Conservation (phyloP, 2,888 invertebrate genomes). For the Apamea anceps region DNA sequence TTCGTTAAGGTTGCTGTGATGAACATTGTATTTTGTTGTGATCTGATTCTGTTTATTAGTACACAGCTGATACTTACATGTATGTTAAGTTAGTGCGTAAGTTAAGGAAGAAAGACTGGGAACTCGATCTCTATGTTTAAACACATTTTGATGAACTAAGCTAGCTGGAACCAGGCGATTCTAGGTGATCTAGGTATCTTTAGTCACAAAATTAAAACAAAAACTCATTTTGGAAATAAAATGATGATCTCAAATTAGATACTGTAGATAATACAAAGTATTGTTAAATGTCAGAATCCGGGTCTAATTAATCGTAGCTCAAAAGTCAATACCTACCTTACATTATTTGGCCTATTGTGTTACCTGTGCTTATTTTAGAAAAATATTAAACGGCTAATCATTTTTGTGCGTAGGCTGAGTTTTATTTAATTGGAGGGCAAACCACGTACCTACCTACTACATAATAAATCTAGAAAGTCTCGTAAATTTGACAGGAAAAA, state of each 20-base stretch:
- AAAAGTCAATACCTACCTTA: neutral
- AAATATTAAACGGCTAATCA: neutral
- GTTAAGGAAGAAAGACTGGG: neutral
- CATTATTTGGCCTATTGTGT: neutral
- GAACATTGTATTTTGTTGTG: neutral
- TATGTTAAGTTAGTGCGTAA: neutral
- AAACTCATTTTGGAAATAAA: neutral
- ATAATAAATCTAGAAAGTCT: neutral
- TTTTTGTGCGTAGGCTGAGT: neutral
- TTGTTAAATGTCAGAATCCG: neutral
- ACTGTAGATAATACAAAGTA: neutral
- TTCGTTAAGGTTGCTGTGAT: neutral
- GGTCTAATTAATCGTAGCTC: neutral
- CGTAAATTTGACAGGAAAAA: neutral
- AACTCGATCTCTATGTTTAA: neutral
- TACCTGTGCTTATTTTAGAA: neutral
- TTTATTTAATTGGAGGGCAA: neutral
- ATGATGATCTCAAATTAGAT: constrained; percentile 4
- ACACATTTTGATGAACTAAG: constrained; percentile 1
- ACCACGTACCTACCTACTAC: neutral
- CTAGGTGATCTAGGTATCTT: neutral
- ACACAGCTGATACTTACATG: neutral
- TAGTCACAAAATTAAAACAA: neutral
- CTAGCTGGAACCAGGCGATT: neutral
- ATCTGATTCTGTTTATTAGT: constrained; percentile 9